Evolutionary conservation across 2,113 vertebrate genomes (phyloP).

Genomic region (Lasiurus borealis): DNA sequence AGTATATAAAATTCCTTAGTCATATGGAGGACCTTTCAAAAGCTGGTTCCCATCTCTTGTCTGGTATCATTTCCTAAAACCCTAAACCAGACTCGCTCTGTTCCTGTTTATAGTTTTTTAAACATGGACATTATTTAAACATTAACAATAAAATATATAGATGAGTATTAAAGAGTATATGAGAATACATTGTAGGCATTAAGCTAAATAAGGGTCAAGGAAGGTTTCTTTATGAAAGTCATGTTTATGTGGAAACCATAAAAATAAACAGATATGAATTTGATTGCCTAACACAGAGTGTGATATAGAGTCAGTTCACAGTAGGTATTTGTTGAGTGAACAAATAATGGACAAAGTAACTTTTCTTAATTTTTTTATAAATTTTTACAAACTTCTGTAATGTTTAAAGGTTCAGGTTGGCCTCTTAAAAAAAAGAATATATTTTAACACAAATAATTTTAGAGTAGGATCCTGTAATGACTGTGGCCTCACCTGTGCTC

Average conservation of each 20-base stretch:
- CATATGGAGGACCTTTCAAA: not conserved
- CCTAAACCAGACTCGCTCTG: not conserved
- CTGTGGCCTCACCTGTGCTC: fast-evolving
- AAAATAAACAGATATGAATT: not conserved
- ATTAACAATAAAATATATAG: not conserved
- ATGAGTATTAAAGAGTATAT: not conserved
- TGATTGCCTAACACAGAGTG: not conserved
- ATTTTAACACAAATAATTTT: not conserved
- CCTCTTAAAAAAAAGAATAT: not conserved
- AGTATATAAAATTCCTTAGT: no score
- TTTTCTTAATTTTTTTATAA: not conserved
- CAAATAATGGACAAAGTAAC: not conserved
- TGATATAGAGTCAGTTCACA: not conserved
- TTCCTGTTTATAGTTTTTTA: not conserved
- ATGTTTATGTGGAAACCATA: not conserved
- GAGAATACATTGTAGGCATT: not conserved
- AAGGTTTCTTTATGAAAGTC: not conserved
- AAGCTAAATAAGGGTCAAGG: not conserved
- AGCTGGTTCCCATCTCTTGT: not conserved
- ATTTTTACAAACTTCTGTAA: not conserved
- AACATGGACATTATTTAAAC: not conserved
- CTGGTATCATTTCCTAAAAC: not conserved
- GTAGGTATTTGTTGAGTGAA: not conserved
- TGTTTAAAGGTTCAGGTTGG: not conserved
- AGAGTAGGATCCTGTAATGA: not conserved